Conservation (phyloP, 2,888 invertebrate genomes). For the Melieria crassipennis region DNA sequence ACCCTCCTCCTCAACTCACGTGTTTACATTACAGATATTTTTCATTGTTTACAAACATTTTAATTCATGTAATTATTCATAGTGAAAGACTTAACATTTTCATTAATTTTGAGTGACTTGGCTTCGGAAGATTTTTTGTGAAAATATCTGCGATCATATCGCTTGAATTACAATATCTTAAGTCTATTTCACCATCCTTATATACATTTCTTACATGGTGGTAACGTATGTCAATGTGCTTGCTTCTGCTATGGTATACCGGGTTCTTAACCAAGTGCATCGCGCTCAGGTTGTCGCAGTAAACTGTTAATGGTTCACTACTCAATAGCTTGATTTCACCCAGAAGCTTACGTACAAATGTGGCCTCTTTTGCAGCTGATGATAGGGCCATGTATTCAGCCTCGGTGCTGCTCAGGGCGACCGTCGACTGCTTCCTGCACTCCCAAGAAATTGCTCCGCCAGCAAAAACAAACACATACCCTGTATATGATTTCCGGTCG, state of each 20-base stretch:
- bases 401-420: conserved; percentile 39
- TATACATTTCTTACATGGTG: conserved; percentile 31
- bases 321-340: neutral
- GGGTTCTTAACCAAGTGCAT: conserved; percentile 31
- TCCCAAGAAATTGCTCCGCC: conserved; percentile 39
- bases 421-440: conserved; percentile 38
- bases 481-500: conserved; percentile 42
- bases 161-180: conserved; percentile 31
- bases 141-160: conserved; percentile 36
- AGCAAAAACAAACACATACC: conserved; percentile 36
- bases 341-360: conserved; percentile 25
- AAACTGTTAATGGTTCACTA: neutral
- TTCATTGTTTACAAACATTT: neutral
- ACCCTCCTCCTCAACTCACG: conserved; percentile 35
- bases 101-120: conserved; percentile 26
- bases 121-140: conserved; percentile 32
- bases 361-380: conserved; percentile 33
- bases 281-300: conserved; percentile 23
- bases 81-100: conserved; percentile 29
- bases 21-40: neutral
- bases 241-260: conserved; percentile 33
- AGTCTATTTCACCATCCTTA: conserved; percentile 22
- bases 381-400: conserved; percentile 37
- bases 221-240: conserved; percentile 36
- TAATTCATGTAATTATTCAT: neutral